phyloP scores from a whole-genome alignment of 2,888 invertebrate genomes.

The Venustoraphidia nigricollis region DNA sequence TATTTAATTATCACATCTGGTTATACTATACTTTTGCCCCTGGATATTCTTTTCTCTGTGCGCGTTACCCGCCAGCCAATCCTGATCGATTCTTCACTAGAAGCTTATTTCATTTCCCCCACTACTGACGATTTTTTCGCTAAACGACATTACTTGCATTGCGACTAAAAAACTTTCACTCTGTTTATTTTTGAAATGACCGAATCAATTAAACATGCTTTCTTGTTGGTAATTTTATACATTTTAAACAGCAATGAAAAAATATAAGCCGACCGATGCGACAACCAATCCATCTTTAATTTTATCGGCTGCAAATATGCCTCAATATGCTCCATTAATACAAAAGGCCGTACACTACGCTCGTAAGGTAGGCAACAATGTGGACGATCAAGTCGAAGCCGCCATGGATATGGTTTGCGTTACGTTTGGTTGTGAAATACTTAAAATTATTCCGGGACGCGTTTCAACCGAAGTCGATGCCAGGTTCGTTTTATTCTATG shows the following conservation, averaged over 20 bases:
- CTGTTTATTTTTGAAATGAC: not conserved
- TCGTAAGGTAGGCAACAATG: constrained; percentile 46
- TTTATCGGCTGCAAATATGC: constrained; percentile 82
- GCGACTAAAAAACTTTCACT: no score
- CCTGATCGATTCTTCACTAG: no score
- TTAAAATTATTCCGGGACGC: constrained; percentile 93
- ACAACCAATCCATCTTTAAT: constrained; percentile 98
- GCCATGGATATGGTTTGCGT: constrained; percentile 92
- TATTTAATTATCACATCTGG: no score
- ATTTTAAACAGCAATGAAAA: constrained; percentile 69
- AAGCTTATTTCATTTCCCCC: no score
- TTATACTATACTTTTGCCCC: no score
- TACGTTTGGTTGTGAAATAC: constrained; percentile 90
- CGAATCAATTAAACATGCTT: not conserved
- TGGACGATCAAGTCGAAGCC: constrained; percentile 59
- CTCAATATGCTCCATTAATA: constrained; percentile 81
- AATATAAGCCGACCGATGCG: constrained; percentile 96
- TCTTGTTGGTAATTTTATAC: not conserved
- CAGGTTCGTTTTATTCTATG: constrained; percentile 33
- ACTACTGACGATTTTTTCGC: no score
- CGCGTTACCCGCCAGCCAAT: no score
- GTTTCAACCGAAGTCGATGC: constrained; percentile 96
- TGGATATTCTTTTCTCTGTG: no score
- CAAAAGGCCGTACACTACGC: constrained; percentile 85
- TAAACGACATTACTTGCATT: no score